These are phyloP conservation scores for Chorisops tibialis DNA, from an alignment of 2,888 invertebrate genomes.

Conservation along the genomic window DNA sequence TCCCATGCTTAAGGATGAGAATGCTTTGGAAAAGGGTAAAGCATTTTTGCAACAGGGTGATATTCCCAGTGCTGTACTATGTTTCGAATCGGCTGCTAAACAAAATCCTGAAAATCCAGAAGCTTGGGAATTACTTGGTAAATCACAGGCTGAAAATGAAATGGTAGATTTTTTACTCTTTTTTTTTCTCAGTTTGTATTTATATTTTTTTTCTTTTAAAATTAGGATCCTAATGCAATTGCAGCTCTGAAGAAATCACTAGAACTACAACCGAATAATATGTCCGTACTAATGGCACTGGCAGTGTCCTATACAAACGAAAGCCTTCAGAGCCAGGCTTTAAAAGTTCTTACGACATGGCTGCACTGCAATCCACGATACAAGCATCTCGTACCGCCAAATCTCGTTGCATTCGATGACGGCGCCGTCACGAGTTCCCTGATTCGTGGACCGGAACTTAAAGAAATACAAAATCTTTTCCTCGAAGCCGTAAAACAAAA, in stretches of 20 bases:
- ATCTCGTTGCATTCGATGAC: slow-evolving; percentile 47
- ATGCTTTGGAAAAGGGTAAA: slow-evolving; percentile 84
- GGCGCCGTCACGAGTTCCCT: slow-evolving; percentile 52
- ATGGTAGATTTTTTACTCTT: slow-evolving; percentile 50
- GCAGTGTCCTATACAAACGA: slow-evolving; percentile 97
- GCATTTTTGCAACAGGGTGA: slow-evolving; percentile 80
- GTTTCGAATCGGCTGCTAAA: slow-evolving; percentile 93
- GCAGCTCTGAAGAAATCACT: slow-evolving; percentile 85
- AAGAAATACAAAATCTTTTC: slow-evolving; percentile 71
- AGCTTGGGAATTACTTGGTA: slow-evolving; percentile 85
- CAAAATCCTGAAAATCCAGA: slow-evolving; percentile 74
- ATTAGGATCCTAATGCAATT: slow-evolving; percentile 87
- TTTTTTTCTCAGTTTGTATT: slow-evolving; percentile 1
- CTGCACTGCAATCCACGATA: slow-evolving; percentile 78
- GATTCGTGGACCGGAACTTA: slow-evolving; percentile 50
- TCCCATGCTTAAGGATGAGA: slow-evolving; percentile 71
- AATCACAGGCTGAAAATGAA: slow-evolving; percentile 96
- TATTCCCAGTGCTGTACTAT: slow-evolving; percentile 89
- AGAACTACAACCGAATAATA: slow-evolving; percentile 73
- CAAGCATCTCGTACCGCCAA: slow-evolving; percentile 63
- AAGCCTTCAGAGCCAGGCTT: slow-evolving; percentile 86
- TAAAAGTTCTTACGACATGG: slow-evolving; percentile 76
- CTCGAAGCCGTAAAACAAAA: slow-evolving; percentile 75
- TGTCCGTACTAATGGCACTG: slow-evolving; percentile 81
- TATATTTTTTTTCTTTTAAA: slow-evolving; percentile 7